A percentile compares a stretch with the other conserved stretches of the same genome.
Evolutionary conservation across 92 coral and sea anemone genomes (phyloP).

Genomic region (Porites cylindrica): DNA sequence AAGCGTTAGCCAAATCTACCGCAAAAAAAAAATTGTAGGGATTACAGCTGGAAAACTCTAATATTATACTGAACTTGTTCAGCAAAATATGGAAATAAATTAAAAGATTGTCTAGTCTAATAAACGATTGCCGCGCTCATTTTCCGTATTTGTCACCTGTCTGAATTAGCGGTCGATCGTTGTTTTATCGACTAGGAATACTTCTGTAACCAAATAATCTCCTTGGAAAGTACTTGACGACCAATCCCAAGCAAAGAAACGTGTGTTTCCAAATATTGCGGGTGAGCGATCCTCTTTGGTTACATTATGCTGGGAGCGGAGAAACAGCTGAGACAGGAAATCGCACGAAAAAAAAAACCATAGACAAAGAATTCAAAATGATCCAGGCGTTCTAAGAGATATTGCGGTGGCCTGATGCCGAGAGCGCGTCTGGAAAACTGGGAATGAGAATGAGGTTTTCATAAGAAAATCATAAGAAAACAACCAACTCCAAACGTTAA

Average conservation of each 20-base stretch:
- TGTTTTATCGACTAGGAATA: not conserved
- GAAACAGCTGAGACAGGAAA: not conserved
- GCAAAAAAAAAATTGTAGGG: too few relatives aligned
- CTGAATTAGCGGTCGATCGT: not conserved
- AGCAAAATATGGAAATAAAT: too few relatives aligned
- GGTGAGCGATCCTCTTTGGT: not conserved
- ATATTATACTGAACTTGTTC: too few relatives aligned
- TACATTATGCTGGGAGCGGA: too few relatives aligned
- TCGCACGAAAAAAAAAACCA: not conserved
- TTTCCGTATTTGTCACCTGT: not conserved
- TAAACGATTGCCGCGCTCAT: not conserved
- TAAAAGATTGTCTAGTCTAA: too few relatives aligned
- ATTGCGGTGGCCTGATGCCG: not conserved
- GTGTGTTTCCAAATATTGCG: not conserved
- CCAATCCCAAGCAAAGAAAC: not conserved
- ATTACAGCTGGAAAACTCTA: too few relatives aligned
- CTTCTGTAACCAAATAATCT: not conserved
- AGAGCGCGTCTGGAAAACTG: too few relatives aligned
- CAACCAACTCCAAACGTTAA: too few relatives aligned
- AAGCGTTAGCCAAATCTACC: too few relatives aligned
- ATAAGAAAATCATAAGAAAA: too few relatives aligned
- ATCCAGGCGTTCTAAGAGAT: constrained; percentile 24
- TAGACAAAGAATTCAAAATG: not conserved
- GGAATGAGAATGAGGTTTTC: too few relatives aligned
- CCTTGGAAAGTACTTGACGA: not conserved